Evolutionary conservation across 2,888 invertebrate genomes (phyloP), one percentile per base, ranked within the genome.

Genomic region (Drosophila borborema): DNA sequence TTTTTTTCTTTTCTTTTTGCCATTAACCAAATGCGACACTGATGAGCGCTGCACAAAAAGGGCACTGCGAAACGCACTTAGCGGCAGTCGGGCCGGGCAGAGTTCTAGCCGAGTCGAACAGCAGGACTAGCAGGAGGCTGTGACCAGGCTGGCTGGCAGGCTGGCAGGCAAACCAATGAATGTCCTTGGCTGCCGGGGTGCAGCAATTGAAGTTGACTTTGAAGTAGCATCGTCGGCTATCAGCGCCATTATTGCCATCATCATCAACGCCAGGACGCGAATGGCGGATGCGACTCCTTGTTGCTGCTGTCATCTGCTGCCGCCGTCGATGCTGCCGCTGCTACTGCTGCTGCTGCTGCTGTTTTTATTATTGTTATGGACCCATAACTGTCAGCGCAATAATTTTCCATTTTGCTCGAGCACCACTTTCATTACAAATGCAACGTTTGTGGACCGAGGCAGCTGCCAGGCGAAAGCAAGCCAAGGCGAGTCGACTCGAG

Each of bases 381-480:
- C 89, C 91, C 91, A 91, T 91, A 91, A 91, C 92, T 91, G 92
- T 91, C 91, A 91, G 88, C 81, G 92, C 91, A 91, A 91, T 91
- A 91, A 92, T 91, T 92, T 91, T 90, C 91, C 89, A 91, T 91
- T 91, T 92, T 87, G 74, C 86, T 90, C 77, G 81, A 91, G 91
- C 90, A 91, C 91, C 91, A 91, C 92, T 91, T 83, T 80, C 81
- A 91, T 90, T 89, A 82, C 87, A 80, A 77, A 81, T 86, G 82
- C 89, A 85, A 78, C 74, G 81, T 72, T 65, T 63, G 16, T 70
- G 64, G 67, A 56, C 20, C 46, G 14, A 38, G 41, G 28, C 48
- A 48, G 46, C 38, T 14, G 46, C 45, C 2, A 45, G 45, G 45
- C 18, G 45, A 2, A n/a, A 20, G 7, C 45, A 12, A 23, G 20